Evolutionary conservation across 1,140 invertebrate species (phyloP).

Genomic region (Zaprionus lachaisei): DNA sequence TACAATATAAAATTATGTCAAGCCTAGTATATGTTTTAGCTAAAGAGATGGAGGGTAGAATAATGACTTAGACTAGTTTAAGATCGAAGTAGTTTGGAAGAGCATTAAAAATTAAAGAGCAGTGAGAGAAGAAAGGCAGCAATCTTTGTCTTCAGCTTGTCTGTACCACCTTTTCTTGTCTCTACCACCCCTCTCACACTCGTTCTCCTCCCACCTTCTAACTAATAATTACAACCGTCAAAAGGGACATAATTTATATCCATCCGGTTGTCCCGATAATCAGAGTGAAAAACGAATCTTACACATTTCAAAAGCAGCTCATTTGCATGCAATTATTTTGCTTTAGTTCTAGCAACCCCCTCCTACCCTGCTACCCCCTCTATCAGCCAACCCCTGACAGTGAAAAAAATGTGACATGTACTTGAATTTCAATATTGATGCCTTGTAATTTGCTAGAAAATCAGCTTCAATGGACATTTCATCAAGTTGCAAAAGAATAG

Average conservation of each 20-base stretch:
- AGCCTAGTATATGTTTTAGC: neutral
- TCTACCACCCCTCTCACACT: neutral
- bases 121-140: neutral
- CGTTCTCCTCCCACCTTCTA: neutral
- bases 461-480: slow-evolving; percentile 76
- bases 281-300: slow-evolving; percentile 19
- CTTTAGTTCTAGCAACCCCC: slow-evolving; percentile 10
- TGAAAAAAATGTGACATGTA: slow-evolving; percentile 65
- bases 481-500: slow-evolving; percentile 51
- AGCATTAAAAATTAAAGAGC: too few species aligned
- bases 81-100: neutral
- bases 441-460: slow-evolving; percentile 67
- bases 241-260: neutral
- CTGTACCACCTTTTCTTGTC: neutral
- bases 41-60: neutral
- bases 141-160: neutral
- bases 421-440: slow-evolving; percentile 70
- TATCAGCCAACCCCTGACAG: neutral
- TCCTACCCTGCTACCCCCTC: neutral
- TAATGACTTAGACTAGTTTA: neutral
- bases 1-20: slow-evolving; percentile 18
- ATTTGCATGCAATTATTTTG: slow-evolving; percentile 80
- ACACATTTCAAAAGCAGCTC: slow-evolving; percentile 42
- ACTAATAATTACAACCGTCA: neutral
- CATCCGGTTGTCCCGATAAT: neutral